Evolutionary conservation across 2,797 vertebrate genomes (phyloP).

Genomic region (Lacerta viridis): DNA sequence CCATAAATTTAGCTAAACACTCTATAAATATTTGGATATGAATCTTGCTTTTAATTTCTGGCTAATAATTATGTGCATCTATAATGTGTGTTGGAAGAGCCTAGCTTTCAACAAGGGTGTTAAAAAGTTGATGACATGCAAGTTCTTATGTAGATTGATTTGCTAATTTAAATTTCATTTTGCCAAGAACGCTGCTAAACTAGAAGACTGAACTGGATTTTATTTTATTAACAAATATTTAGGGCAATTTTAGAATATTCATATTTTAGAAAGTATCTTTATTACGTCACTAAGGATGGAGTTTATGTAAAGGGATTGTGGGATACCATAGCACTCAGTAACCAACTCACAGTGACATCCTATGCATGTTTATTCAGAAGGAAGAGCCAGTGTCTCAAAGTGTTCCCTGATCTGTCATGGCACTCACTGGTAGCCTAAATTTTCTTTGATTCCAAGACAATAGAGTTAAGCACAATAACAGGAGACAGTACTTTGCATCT

Average conservation of each 20-base stretch:
- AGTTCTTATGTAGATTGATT: constrained; percentile 16
- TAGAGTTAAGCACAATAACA: not conserved
- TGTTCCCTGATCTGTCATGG: no score
- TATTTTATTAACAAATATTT: not conserved
- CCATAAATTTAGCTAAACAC: constrained; percentile 2
- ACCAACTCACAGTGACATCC: not conserved
- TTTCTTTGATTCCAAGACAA: not conserved
- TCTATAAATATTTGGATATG: constrained; percentile 31
- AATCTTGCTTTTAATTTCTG: constrained; percentile 17
- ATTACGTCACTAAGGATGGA: not conserved
- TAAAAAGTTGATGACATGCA: constrained; percentile 26
- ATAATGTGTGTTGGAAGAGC: not conserved
- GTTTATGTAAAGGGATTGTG: no score
- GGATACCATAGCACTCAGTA: not conserved
- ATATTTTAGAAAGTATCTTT: not conserved
- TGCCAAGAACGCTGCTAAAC: not conserved
- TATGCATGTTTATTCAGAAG: not conserved
- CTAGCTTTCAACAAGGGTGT: not conserved
- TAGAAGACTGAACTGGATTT: not conserved
- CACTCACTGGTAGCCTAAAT: not conserved
- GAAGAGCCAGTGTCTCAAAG: no score
- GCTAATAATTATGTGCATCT: constrained; percentile 26
- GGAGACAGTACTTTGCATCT: not conserved
- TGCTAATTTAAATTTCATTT: constrained; percentile 27
- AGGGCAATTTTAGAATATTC: not conserved